A percentile compares a stretch with the other conserved stretches of the same genome.
phyloP scores from a whole-genome alignment of 2,113 vertebrate genomes.

The Phyllostomus discolor region DNA sequence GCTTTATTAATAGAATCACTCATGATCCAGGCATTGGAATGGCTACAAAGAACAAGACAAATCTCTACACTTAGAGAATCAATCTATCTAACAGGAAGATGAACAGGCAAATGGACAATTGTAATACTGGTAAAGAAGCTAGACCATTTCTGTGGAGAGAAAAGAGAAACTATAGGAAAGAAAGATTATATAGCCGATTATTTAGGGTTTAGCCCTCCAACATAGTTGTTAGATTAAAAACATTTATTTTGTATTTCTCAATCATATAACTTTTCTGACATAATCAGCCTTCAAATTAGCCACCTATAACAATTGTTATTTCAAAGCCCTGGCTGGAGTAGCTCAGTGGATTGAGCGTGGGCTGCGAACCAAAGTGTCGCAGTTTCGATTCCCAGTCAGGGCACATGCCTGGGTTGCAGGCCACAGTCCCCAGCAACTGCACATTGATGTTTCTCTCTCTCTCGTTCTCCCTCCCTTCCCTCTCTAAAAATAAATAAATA shows the following conservation, averaged over 20 bases:
- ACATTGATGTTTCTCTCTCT: too few species aligned
- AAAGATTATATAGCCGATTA: neutral
- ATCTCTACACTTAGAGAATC: neutral
- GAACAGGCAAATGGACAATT: neutral
- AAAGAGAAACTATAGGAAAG: neutral
- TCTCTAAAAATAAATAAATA: too few species aligned
- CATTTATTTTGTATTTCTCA: neutral
- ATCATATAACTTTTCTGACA: neutral
- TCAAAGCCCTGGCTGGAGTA: neutral
- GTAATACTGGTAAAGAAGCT: neutral
- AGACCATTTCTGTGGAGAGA: neutral
- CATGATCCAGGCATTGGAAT: neutral
- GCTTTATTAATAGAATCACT: neutral
- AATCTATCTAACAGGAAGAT: fast-evolving
- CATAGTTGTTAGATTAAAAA: neutral
- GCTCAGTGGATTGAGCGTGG: too few species aligned
- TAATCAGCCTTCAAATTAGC: neutral
- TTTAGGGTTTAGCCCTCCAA: neutral
- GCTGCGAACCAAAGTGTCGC: too few species aligned
- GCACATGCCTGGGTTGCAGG: too few species aligned
- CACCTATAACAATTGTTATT: neutral
- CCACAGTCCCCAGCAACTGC: too few species aligned
- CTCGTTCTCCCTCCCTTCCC: too few species aligned
- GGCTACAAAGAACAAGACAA: neutral
- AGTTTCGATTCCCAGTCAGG: too few species aligned